Base-by-base conservation (phyloP, 2,888 invertebrate species). In the Cryptosula pallasiana region DNA sequence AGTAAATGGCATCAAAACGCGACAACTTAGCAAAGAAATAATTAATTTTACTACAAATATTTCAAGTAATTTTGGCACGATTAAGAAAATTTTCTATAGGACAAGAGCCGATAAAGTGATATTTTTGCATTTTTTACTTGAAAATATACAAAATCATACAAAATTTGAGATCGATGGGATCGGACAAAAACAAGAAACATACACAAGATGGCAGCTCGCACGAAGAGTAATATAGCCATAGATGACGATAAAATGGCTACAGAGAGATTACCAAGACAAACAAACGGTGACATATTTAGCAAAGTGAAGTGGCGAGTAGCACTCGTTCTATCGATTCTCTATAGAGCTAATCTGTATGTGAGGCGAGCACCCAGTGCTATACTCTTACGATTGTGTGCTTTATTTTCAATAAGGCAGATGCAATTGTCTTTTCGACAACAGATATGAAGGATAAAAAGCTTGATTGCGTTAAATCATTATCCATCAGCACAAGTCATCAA, bases 231-330 rank as follows among this genome's bases (percentile, higher is more conserved):
- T n/a, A n/a, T n/a, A n/a, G n/a, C n/a, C n/a, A n/a, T n/a, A n/a
- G n/a, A n/a, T n/a, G 45, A 45, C 20, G 45, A 45, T 5, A 45
- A 45, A 45, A 45, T 45, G 45, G 45, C 45, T 45, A 45, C 45
- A 45, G 20, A 45, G 45, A 20, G 45, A 63, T 32, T 9, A 63
- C 29, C 27, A 63, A 32, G 2, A 3, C 32, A 63, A 63, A 63
- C 63, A 63, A 63, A 63, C 32, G 63, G 27, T 63, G 63, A 63
- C 63, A 63, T 63, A 3, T 63, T 63, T 34, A 63, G n/a, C 32
- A n/a, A 32, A 32, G 9, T 63, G 63, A 63, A 63, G 63, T 63
- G 32, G 29, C 27, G 9, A 9, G 13, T 16, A 63, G 25, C 13
- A 32, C n/a, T 57, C 57, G 3, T 5, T 23, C n/a, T 57, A 57